These are phyloP conservation scores for Chloropsis hardwickii DNA, from an alignment of 2,113 vertebrate species.

Conservation along the genomic window DNA sequence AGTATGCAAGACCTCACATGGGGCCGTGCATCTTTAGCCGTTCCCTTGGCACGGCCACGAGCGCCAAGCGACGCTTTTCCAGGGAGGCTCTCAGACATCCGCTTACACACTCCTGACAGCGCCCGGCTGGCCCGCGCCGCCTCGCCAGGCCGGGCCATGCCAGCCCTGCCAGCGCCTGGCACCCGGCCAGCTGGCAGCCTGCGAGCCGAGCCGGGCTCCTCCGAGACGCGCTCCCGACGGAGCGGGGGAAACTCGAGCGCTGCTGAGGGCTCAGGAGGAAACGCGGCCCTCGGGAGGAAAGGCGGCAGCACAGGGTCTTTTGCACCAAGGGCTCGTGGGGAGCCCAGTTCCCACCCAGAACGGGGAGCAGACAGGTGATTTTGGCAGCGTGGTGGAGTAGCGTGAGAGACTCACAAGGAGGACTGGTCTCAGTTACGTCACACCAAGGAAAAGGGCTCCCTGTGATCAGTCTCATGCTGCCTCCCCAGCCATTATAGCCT, in stretches of 20 bases:
- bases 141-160: neutral
- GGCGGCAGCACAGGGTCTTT: neutral
- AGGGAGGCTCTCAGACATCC: neutral
- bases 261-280: neutral
- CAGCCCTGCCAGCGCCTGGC: neutral
- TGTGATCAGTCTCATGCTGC: rapidly evolving
- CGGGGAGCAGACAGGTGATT: neutral
- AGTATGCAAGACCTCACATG: neutral
- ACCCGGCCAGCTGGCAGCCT: neutral
- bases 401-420: rapidly evolving
- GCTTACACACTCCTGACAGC: neutral
- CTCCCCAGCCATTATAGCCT: rapidly evolving
- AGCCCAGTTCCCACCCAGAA: neutral
- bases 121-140: neutral
- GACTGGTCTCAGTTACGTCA: neutral
- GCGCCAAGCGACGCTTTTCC: neutral
- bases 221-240: rapidly evolving
- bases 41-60: neutral
- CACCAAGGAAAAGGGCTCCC: neutral
- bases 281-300: rapidly evolving
- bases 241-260: rapidly evolving
- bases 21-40: neutral
- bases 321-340: neutral
- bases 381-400: neutral
- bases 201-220: rapidly evolving